Conservation (phyloP, 1,140 invertebrate species). For the Dreissena rostriformis region DNA sequence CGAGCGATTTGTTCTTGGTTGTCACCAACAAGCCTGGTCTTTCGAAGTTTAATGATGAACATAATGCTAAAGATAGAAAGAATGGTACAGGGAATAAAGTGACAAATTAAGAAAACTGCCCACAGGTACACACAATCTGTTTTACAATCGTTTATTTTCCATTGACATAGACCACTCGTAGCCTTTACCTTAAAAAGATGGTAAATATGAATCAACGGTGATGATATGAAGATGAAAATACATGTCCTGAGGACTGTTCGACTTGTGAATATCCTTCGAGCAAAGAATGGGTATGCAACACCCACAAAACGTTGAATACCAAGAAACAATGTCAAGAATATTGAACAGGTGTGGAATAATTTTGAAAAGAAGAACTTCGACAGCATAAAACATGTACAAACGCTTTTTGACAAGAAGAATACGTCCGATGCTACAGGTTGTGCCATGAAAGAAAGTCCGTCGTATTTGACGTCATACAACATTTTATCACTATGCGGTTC, state of each 20-base stretch:
- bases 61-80: background rate
- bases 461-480: background rate
- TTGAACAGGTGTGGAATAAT: constrained; percentile 40
- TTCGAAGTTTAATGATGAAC: constrained; percentile 2
- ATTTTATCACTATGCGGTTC: too few species aligned
- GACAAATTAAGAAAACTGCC: background rate
- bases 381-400: constrained; percentile 36
- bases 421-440: background rate
- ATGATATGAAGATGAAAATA: background rate
- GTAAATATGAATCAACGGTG: constrained; percentile 6
- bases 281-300: background rate
- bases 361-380: constrained; percentile 45
- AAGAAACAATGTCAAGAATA: constrained; percentile 39
- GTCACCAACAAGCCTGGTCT: background rate
- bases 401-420: background rate
- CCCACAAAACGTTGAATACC: constrained; percentile 39
- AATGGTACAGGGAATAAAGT: background rate
- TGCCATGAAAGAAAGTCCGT: background rate
- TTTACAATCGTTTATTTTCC: background rate
- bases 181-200: background rate
- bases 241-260: background rate
- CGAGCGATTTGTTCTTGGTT: background rate
- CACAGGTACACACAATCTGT: background rate
- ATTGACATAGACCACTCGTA: background rate
- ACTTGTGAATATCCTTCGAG: background rate